Evolutionary conservation across 2,888 invertebrate species (phyloP), one percentile per base, ranked within the genome.

Genomic region (Phytoseiulus persimilis): DNA sequence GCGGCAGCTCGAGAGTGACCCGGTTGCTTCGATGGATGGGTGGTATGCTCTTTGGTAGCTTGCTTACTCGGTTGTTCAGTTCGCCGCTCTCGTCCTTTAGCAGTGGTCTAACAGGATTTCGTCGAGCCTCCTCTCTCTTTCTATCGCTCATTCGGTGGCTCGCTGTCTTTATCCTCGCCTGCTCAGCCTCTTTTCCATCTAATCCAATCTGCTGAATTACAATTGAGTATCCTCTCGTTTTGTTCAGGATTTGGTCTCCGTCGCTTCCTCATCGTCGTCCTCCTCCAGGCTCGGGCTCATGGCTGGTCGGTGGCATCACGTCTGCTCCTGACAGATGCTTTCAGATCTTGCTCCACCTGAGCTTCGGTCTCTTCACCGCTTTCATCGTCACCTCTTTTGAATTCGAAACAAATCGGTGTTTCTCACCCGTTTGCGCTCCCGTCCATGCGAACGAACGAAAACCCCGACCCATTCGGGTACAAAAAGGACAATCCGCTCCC

Each of bases 191-290:
- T 87, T 87, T 87, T 87, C 87, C 33, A 31, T 45, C 45, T 87
- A 87, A 87, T 87, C 87, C 87, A 87, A 87, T 87, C 87, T 31
- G 45, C 87, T 87, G 87, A 87, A 87, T 87, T 87, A 87, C 45
- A 87, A 87, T 87, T 87, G 87, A 87, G 87, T 33, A 87, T 87
- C 87, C 87, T 65, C 65, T 65, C 65, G 65, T 65, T 65, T 65
- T 65, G 65, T 65, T 65, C 65, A 65, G 65, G 65, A 65, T 65
- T 65, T 65, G 65, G 65, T 65, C 14, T 28, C 28, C 65, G 65
- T 65, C 65, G 65, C 65, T 65, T 28, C 65, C 28, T 65, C 65
- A 65, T 65, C 9, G 65, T 65, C 65, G 65, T 65, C 65, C 65
- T 65, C 65, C 18, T 65, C 18, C 65, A 65, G 1, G 11, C 11